These are phyloP conservation scores for Saccopteryx leptura DNA, from an alignment of 2,113 vertebrate species.

Conservation along the genomic window DNA sequence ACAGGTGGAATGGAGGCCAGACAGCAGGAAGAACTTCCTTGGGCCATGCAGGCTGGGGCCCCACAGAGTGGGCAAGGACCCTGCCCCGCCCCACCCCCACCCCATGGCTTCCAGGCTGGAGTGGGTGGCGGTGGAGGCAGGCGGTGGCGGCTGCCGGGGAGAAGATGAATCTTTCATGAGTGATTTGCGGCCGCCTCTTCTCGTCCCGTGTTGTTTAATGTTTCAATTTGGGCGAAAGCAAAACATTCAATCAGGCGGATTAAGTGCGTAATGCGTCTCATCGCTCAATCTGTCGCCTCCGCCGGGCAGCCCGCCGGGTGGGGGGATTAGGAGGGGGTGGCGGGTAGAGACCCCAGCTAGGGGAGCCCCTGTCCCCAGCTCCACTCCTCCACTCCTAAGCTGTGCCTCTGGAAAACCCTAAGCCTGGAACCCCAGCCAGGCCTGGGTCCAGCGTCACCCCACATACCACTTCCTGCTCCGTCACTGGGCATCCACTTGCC, in stretches of 20 bases:
- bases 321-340: slow-evolving; percentile 83
- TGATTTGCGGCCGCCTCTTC: slow-evolving; percentile 89
- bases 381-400: slow-evolving; percentile 5
- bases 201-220: slow-evolving; percentile 97
- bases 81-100: slow-evolving; percentile 66
- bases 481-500: neutral
- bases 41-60: neutral
- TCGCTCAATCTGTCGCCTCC: slow-evolving; percentile 97
- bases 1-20: slow-evolving; percentile 62
- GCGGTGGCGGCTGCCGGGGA: slow-evolving; percentile 82
- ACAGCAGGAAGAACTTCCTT: slow-evolving; percentile 57
- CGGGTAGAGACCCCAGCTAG: slow-evolving; percentile 54
- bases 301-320: slow-evolving; percentile 89
- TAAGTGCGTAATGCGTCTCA: slow-evolving; percentile 99
- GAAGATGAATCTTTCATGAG: slow-evolving; percentile 91
- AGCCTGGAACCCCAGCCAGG: neutral
- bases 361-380: slow-evolving; percentile 20
- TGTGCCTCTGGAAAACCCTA: neutral
- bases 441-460: neutral
- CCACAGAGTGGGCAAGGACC: neutral
- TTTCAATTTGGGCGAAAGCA: slow-evolving; percentile 99
- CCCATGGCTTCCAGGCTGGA: slow-evolving; percentile 61
- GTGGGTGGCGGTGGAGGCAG: slow-evolving; percentile 71
- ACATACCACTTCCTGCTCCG: neutral
- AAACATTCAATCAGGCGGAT: slow-evolving; percentile 99